Evolutionary conservation across 2,888 invertebrate genomes (phyloP), one percentile per base, ranked within the genome.

Genomic region (Dicyrtoma fusca): DNA sequence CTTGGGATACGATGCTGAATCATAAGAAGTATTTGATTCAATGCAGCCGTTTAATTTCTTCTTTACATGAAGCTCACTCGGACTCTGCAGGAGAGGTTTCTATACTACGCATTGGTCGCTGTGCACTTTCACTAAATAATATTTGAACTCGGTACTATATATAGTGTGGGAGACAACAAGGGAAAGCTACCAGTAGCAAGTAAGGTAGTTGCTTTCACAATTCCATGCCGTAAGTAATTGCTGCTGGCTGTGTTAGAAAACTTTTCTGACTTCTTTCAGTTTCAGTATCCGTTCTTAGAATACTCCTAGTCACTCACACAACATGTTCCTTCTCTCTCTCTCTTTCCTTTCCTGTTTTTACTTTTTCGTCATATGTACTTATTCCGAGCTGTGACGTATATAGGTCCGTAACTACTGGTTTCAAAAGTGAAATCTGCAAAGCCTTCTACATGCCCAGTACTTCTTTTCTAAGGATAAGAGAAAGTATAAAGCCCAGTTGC

Each of bases 181-280:
- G 34, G 8, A 34, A 34, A 34, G 34, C 34, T 34, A n/a, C n/a
- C n/a, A n/a, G n/a, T n/a, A n/a, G n/a, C n/a, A n/a, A 34, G 34
- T 34, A 34, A 34, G 8, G 34, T 6, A 34, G 8, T 3, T 6
- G 53, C n/a, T 53, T 17, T 13, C 17, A 21, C 3, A 13, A 23
- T 25, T 23, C 14, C 45, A 45, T 63, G 23, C 49, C 26, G 49
- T 64, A 64, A 64, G 64, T 64, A 64, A 64, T 64, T 64, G 64
- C 49, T 64, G n/a, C 44, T 17, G 49, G 57, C 26, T 34, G 34
- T 34, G 49, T 64, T 13, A 21, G 21, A 47, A 64, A 64, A 14
- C 26, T 64, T 63, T 64, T 17, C 49, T 64, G 64, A 64, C 64
- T 64, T 64, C 47, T 64, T 64, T 64, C 64, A 49, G 49, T 64